phyloP scores from a whole-genome alignment of 2,113 vertebrate species.

The Nycticorax nycticorax region DNA sequence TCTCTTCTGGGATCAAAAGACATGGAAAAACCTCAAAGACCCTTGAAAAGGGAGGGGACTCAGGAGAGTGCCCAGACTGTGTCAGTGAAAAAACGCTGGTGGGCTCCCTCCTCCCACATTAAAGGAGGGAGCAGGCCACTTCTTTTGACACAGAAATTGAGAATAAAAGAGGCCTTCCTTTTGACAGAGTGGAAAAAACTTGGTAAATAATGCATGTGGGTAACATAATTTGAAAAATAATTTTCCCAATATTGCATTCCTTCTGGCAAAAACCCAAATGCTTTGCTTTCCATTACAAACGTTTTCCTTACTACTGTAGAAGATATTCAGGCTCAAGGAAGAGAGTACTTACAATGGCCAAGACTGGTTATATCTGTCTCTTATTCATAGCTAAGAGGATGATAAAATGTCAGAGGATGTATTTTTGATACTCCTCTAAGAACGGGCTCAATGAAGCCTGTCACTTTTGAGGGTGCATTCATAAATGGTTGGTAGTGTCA shows the following conservation, averaged over 20 bases:
- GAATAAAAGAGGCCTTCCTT: not conserved
- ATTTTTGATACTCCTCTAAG: not conserved
- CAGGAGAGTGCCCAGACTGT: not conserved
- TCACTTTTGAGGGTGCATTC: not conserved
- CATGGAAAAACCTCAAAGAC: not conserved
- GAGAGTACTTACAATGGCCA: not conserved
- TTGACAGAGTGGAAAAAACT: not conserved
- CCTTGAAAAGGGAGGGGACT: not conserved
- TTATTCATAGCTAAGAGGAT: not conserved
- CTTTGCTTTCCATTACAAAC: not conserved
- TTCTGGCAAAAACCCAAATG: not conserved
- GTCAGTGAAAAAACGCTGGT: not conserved
- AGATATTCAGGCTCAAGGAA: not conserved
- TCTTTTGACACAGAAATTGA: not conserved
- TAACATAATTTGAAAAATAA: not conserved
- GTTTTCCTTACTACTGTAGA: not conserved
- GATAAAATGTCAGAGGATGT: not conserved
- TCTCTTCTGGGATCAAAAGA: conserved; percentile 39
- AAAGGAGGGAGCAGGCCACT: not conserved
- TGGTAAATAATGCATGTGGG: not conserved
- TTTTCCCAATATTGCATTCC: not conserved
- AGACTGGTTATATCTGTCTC: not conserved
- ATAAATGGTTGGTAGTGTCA: not conserved
- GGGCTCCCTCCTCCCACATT: not conserved
- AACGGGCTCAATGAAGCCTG: not conserved